phyloP scores from a whole-genome alignment of 1,140 invertebrate species.

The Zophobas atratus region DNA sequence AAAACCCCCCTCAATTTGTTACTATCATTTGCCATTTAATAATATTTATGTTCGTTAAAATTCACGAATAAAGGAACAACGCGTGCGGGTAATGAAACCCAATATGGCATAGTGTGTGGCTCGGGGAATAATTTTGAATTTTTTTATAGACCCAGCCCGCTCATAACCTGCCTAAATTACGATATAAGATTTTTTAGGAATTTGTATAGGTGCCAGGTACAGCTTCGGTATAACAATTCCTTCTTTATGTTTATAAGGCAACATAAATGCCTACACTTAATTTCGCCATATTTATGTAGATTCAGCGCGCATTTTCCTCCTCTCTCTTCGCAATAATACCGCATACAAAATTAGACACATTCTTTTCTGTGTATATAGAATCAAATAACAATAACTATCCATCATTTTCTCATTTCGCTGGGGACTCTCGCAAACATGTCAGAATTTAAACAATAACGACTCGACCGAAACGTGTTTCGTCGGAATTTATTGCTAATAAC shows the following conservation, averaged over 20 bases:
- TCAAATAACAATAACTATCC: slow-evolving; percentile 37
- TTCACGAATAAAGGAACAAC: slow-evolving; percentile 16
- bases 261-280: slow-evolving; percentile 48
- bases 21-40: not conserved
- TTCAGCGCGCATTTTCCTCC: not conserved
- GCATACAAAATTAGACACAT: slow-evolving; percentile 26
- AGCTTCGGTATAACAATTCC: slow-evolving; percentile 35
- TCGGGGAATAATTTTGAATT: slow-evolving; percentile 39
- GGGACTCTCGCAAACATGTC: slow-evolving; percentile 32
- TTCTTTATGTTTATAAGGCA: slow-evolving; percentile 44
- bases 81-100: slow-evolving; percentile 37
- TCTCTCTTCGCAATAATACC: not conserved
- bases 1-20: not conserved
- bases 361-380: slow-evolving; percentile 18
- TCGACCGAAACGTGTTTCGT: slow-evolving; percentile 33
- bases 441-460: slow-evolving; percentile 41
- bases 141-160: slow-evolving; percentile 32
- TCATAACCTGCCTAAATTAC: slow-evolving; percentile 44
- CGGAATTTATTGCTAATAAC: slow-evolving; percentile 37
- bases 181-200: slow-evolving; percentile 43
- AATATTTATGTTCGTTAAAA: slow-evolving; percentile 1
- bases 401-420: slow-evolving; percentile 33
- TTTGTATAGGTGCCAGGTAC: slow-evolving; percentile 44
- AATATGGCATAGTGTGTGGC: slow-evolving; percentile 45
- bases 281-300: slow-evolving; percentile 33